Evolutionary conservation across 2,113 vertebrate genomes (phyloP), one percentile per base, ranked within the genome.

Genomic region (Holacanthus passer): DNA sequence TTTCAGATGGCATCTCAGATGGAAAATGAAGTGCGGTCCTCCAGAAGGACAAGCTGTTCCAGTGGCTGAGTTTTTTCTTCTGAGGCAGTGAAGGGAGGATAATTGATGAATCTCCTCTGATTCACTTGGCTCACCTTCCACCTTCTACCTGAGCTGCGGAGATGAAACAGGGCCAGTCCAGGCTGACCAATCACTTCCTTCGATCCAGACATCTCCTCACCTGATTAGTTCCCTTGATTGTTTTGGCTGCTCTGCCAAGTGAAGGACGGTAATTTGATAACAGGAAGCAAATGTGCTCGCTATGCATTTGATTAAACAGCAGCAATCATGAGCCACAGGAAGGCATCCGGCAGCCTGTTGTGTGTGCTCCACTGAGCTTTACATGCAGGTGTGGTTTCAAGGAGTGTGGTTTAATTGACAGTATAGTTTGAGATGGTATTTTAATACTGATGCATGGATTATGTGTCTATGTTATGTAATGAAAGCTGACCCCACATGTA

Each of bases 171-270:
- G 47, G 37, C 56, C 58, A 3, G 39, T 73, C 62, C 62, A 64
- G 77, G 67, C 59, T 52, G 39, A 69, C 62, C 69, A 73, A 68
- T 75, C 73, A 22, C 52, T 9, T 5, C 12, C 75, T 84, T 59
- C 64, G 53, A 87, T 43, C 73, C 66, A 27, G 56, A 55, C 73
- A 47, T 71, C 77, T 73, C 67, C 79, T 79, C 84, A 83, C 74
- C 74, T 89, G 82, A 92, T 88, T 89, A 83, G 73, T 24, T 81
- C 32, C 60, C 52, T 27, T 90, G 87, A 87, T 81, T 87, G 83
- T 73, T 86, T 79, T 55, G 60, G 29, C 41, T 24, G 60, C 60
- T 41, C 48, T 47, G 68, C 29, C 67, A n/a, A 50, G 13, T 48
- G 73, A 79, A 10, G 29, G 62, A 24, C 1, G 16, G 56, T 71